phyloP scores from a whole-genome alignment of 2,113 vertebrate species.

The Chionis minor region DNA sequence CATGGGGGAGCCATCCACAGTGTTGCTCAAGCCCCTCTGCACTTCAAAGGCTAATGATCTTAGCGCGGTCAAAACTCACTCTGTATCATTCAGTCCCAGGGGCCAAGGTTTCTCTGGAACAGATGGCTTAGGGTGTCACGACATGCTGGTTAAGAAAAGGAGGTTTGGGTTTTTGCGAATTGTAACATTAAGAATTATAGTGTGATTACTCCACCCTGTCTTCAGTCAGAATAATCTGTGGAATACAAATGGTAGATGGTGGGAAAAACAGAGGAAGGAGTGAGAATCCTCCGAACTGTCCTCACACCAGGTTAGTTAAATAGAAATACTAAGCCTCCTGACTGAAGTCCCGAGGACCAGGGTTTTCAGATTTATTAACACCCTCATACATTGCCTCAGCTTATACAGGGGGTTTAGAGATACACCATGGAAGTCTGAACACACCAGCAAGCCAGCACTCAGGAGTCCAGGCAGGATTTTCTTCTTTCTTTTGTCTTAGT shows the following conservation, averaged over 20 bases:
- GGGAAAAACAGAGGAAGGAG: not conserved
- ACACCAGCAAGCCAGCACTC: not conserved
- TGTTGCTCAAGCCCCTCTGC: not conserved
- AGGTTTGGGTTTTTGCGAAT: fast-evolving
- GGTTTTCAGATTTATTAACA: not conserved
- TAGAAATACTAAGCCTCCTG: not conserved
- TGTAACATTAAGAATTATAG: not conserved
- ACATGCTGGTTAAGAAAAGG: not conserved
- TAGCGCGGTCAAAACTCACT: not conserved
- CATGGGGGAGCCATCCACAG: fast-evolving
- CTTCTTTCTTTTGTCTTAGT: not conserved
- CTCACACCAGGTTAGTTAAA: not conserved
- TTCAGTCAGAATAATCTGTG: not conserved
- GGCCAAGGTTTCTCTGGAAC: not conserved
- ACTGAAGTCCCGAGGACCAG: not conserved
- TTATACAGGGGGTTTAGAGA: not conserved
- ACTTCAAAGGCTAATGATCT: not conserved
- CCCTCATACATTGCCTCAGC: not conserved
- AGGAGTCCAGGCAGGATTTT: not conserved
- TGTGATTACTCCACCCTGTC: not conserved
- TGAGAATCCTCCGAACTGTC: not conserved
- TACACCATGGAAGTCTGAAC: not conserved
- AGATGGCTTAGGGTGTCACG: not conserved
- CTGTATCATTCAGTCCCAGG: not conserved
- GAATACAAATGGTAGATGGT: not conserved